Evolutionary conservation across 2,113 vertebrate species (phyloP).

Genomic region (Micromys minutus): DNA sequence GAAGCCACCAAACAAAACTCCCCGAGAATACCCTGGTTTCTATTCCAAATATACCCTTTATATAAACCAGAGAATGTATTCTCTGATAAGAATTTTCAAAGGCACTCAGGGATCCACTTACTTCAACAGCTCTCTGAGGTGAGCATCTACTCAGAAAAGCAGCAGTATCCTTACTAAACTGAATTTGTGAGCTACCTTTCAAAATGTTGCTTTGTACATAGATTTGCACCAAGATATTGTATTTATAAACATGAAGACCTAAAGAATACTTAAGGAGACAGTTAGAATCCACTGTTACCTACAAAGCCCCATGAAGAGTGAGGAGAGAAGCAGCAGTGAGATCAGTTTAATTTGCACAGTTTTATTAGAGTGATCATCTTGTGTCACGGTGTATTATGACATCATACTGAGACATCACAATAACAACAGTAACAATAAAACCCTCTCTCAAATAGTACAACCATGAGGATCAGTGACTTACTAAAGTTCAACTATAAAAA

Average conservation of each 20-base stretch:
- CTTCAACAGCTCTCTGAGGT: neutral
- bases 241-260: neutral
- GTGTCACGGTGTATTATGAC: constrained; percentile 70
- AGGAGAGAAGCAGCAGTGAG: neutral
- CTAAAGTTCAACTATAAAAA: constrained; percentile 80
- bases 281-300: neutral
- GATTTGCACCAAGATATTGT: neutral
- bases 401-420: constrained; percentile 78
- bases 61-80: neutral
- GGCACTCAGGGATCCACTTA: neutral
- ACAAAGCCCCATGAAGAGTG: neutral
- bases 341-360: constrained; percentile 46
- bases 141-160: neutral
- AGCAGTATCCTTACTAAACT: neutral
- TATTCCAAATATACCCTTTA: neutral
- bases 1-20: neutral
- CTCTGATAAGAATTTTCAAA: neutral
- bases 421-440: constrained; percentile 57
- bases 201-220: neutral
- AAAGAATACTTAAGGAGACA: constrained; percentile 18
- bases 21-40: neutral
- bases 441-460: constrained; percentile 72
- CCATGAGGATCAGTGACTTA: constrained; percentile 80
- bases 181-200: neutral
- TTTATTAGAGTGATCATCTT: constrained; percentile 64